Base-by-base conservation (phyloP, 2,888 invertebrate genomes). In the Cerceris ruficornis region DNA sequence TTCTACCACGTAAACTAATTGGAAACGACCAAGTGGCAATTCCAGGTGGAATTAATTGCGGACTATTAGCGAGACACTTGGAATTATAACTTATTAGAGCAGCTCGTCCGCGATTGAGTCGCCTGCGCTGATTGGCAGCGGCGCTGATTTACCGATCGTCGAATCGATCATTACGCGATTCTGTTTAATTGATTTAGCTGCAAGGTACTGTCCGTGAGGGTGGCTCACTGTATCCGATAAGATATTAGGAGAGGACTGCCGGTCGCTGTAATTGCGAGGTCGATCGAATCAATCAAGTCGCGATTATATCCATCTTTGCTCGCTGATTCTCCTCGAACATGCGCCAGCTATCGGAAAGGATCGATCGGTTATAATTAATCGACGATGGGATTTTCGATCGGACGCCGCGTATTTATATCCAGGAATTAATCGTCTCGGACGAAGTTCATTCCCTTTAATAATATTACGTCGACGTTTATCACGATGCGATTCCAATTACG, bases 161-260 rank as follows among this genome's bases (percentile, higher is more conserved):
- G 50, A 46, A 70, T 15, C 60, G 77, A 76, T 78, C 67, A 60
- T 54, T 68, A 57, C 55, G 42, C 68, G 80, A 78, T 72, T 69
- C 68, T 65, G 74, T 69, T 69, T 81, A 83, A 83, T 83, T 83
- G 76, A 84, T 76, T 78, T 68, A 58, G 54, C 57, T 14, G 14
- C 7, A 42, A 7, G 59, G 11, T 58, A 54, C 58, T 70, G 72
- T 68, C 66, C 28, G 60, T 52, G 55, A 72, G 71, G 67, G 64
- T 69, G 43, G 43, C 42, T 39, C n/a, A 15, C 28, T 28, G 28
- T 52, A 57, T 55, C 67, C 52, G 75, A 78, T 81, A 84, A 83
- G 84, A 83, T 73, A 81, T 70, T 71, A 71, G 58, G 28, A 54
- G 73, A 7, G 57, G 57, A 39, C 50, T 15, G 60, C 28, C 11